These are phyloP conservation scores for Zonotrichia leucophrys DNA, from an alignment of 2,113 vertebrate species.

Conservation along the genomic window DNA sequence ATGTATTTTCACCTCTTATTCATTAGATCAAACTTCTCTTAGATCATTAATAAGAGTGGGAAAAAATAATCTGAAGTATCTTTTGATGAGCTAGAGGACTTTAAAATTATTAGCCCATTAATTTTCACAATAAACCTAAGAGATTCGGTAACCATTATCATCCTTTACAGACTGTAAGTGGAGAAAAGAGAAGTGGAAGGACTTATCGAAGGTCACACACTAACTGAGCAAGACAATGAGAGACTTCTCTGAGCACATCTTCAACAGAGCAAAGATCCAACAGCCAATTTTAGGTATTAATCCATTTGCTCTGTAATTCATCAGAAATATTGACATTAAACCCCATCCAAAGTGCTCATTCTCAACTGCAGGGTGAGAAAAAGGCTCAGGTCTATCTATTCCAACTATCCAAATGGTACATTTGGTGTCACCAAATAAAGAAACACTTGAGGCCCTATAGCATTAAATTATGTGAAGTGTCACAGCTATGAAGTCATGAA, in stretches of 20 bases:
- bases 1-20: neutral
- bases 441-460: neutral
- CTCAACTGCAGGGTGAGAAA: neutral
- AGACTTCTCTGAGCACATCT: neutral
- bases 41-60: neutral
- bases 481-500: neutral
- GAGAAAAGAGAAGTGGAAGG: neutral
- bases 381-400: neutral
- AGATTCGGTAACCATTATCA: neutral
- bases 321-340: neutral
- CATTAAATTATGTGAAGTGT: neutral
- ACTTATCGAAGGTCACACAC: neutral
- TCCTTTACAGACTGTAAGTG: neutral
- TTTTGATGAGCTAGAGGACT: conserved; percentile 20
- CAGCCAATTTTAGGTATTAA: neutral
- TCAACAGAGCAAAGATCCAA: neutral
- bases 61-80: neutral
- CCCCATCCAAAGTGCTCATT: neutral
- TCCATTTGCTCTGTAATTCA: neutral
- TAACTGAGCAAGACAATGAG: neutral
- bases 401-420: neutral
- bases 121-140: neutral
- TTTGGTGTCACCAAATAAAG: neutral
- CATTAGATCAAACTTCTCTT: neutral
- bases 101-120: conserved; percentile 38